Evolutionary conservation across 2,888 invertebrate species (phyloP), one percentile per base, ranked within the genome.

Genomic region (Netelia melanura): DNA sequence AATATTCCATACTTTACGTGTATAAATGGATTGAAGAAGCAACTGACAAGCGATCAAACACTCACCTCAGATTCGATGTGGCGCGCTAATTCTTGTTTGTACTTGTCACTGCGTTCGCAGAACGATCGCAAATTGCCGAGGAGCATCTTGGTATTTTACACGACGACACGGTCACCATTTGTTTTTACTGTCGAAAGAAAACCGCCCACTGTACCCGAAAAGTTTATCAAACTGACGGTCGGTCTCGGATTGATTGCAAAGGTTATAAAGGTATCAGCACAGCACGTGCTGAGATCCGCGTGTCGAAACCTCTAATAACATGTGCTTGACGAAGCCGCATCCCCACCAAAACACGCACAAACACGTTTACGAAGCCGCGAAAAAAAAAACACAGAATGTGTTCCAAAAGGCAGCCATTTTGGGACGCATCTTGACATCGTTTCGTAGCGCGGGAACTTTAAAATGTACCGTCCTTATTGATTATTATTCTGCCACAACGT

Each of bases 101-200:
- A 89, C 9, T 85, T 86, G 21, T 83, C 80, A 71, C 80, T 80
- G 52, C 86, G 86, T 43, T 84, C 72, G 43, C 88, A 88, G 38
- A 88, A 88, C 23, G 58, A 21, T 44, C 44, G 25, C 17, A 90
- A 75, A 84, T 87, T 87, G 30, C 84, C 72, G 30, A 70, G 75
- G 62, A 88, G 68, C 89, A 89, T 90, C 11, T 71, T 83, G 79
- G 38, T 30, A 21, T 56, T 30, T 68, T 76, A 52, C 2, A 0
- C 43, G 10, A n/a, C 23, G 3, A 9, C 62, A 17, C 48, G 48
- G 23, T 43, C 9, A 61, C 17, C 58, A 56, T 76, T 76, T 38
- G 6, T 17, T 67, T 21, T 6, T 38, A 38, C 43, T 52, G 11
- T 2, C 1, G 17, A 67, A 23, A 14, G 11, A 43, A 75, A 70